Percentiles rank a stretch among this genome's conserved stretches.
phyloP scores from a whole-genome alignment of 2,797 vertebrate species.

The Nannoperca obscura region DNA sequence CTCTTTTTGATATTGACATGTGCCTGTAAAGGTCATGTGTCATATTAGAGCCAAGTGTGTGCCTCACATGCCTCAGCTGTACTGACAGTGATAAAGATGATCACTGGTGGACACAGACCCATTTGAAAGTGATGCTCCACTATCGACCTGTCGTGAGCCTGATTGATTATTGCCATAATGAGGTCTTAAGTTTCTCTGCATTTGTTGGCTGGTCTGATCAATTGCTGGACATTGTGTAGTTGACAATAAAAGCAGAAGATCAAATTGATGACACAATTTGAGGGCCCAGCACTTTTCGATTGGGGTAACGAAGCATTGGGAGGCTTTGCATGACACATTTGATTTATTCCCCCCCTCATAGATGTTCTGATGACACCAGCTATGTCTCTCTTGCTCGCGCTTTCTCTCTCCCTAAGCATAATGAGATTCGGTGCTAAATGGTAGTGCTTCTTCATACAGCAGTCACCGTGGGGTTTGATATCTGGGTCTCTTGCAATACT shows the following conservation, averaged over 20 bases:
- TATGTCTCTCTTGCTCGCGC: constrained; percentile 60
- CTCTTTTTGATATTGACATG: constrained; percentile 25
- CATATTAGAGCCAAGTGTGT: constrained; percentile 28
- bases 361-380: constrained; percentile 82
- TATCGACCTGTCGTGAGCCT: constrained; percentile 73
- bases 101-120: constrained; percentile 54
- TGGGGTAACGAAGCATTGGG: constrained; percentile 75
- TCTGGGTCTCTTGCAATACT: constrained; percentile 84
- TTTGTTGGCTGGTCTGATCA: constrained; percentile 80
- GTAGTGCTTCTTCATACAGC: constrained; percentile 74
- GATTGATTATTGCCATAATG: constrained; percentile 85
- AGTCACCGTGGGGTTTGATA: constrained; percentile 83
- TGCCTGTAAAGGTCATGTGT: constrained; percentile 54
- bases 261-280: constrained; percentile 84
- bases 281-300: constrained; percentile 74
- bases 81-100: constrained; percentile 73
- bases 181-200: constrained; percentile 81
- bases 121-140: constrained; percentile 69
- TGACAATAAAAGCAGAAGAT: constrained; percentile 85
- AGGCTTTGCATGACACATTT: constrained; percentile 74
- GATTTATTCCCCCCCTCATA: constrained; percentile 81
- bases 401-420: constrained; percentile 71
- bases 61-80: constrained; percentile 11
- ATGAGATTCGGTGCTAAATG: constrained; percentile 85
- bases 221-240: constrained; percentile 82